Percentiles rank a stretch among this genome's conserved stretches.
These are phyloP conservation scores for Sardina pilchardus DNA, from an alignment of 2,113 vertebrate species.

Conservation along the genomic window DNA sequence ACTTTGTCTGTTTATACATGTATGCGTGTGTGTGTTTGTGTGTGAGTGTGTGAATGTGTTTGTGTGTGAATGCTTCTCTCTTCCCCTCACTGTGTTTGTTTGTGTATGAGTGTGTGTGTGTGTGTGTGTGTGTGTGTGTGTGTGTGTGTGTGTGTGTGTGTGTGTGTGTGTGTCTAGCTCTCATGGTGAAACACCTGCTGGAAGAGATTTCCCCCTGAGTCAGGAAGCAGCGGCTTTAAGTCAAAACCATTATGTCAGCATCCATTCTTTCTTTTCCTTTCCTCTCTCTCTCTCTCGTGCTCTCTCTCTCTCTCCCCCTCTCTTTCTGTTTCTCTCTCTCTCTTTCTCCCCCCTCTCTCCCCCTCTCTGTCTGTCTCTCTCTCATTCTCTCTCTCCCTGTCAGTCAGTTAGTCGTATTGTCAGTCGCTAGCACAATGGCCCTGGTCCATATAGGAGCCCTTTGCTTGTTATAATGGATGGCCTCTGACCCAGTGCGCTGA, in stretches of 20 bases:
- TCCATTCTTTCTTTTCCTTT: slow-evolving; percentile 18
- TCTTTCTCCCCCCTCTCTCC: not conserved
- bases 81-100: not conserved
- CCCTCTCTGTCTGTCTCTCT: not conserved
- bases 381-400: not conserved
- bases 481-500: not conserved
- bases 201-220: slow-evolving; percentile 42
- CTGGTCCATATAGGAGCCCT: not conserved
- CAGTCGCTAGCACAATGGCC: not conserved
- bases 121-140: not conserved
- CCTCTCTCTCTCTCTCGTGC: not conserved
- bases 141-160: slow-evolving; percentile 32
- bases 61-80: not conserved
- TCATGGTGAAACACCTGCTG: slow-evolving; percentile 48
- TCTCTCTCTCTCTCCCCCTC: not conserved
- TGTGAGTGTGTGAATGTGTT: not conserved
- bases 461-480: not conserved
- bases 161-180: slow-evolving; percentile 31
- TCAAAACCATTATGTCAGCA: slow-evolving; percentile 49
- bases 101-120: slow-evolving; percentile 3
- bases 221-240: slow-evolving; percentile 51
- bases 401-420: not conserved
- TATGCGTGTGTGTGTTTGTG: not conserved
- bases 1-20: not conserved
- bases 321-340: not conserved